phyloP scores from a whole-genome alignment of 2,888 invertebrate genomes.

The Zygaena filipendulae region DNA sequence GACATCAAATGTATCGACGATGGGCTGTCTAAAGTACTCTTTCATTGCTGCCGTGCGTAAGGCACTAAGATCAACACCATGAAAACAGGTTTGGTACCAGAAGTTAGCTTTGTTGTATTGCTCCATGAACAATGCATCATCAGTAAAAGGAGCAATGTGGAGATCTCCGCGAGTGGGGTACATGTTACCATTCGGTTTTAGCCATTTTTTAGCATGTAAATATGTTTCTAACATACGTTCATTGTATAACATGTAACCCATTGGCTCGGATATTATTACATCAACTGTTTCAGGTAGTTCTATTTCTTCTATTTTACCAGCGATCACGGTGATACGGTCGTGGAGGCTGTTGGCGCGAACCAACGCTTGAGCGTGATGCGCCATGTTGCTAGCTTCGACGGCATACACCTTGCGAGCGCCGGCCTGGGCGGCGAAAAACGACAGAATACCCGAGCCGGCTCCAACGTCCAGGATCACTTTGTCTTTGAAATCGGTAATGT shows the following conservation, averaged over 20 bases:
- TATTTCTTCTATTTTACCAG: conserved; percentile 99
- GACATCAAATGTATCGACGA: conserved; percentile 98
- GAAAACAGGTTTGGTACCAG: conserved; percentile 98
- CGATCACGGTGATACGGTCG: conserved; percentile 90
- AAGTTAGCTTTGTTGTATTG: conserved; percentile 99
- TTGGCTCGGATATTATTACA: conserved; percentile 98
- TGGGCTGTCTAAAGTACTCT: conserved; percentile 98
- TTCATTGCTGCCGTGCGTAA: conserved; percentile 94
- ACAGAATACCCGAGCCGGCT: conserved; percentile 97
- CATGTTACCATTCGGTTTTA: conserved; percentile 94
- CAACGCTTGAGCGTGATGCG: conserved; percentile 91
- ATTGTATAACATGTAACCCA: conserved; percentile 99
- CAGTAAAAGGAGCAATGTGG: conserved; percentile 97
- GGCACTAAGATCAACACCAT: conserved; percentile 95
- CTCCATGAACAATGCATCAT: conserved; percentile 97
- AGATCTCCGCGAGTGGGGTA: conserved; percentile 97
- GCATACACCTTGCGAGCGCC: conserved; percentile 97
- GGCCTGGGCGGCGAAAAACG: conserved; percentile 98
- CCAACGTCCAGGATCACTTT: conserved; percentile 97
- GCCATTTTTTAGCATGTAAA: conserved; percentile 98
- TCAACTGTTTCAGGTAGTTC: conserved; percentile 95
- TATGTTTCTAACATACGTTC: conserved; percentile 99
- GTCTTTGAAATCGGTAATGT: conserved; percentile 89
- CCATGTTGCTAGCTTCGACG: conserved; percentile 99
- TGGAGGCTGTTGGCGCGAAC: conserved; percentile 91